Evolutionary conservation across 2,888 invertebrate genomes (phyloP), one percentile per base, ranked within the genome.

Genomic region (Anagyrus pseudococci): DNA sequence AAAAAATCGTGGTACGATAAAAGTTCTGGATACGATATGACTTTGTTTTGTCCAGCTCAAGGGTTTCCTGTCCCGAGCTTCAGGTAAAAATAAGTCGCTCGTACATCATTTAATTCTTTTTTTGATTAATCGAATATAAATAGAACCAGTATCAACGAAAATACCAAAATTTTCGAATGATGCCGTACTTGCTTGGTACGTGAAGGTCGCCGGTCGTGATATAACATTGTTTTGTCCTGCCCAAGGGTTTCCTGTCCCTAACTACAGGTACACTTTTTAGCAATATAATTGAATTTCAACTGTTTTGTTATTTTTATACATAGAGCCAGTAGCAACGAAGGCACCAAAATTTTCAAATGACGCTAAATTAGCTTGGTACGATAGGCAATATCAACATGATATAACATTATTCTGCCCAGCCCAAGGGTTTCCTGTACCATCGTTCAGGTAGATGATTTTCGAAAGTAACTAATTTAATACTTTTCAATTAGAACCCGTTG

Each of bases 361-460:
- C 72, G 86, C 87, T 56, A 87, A 88, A 82, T 85, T 84, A 78
- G 86, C 87, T 72, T 88, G 88, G 79, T 89, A 88, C 79, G 87
- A 87, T 77, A 85, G 89, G 77, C 83, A 82, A 75, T 83, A 83
- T 65, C 85, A 84, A 70, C 86, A 86, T 76, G 85, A 86, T 75
- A 86, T 91, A 77, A 88, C 88, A 54, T 83, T 90, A 69, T 85
- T 88, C 65, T 90, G 90, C 83, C 88, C 88, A 56, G 90, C 90
- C 69, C 90, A 91, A 83, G 88, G 87, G 70, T 90, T 82, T 81
- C 91, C 91, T 49, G 87, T 90, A 69, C 91, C 91, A 70, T 77
- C 86, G 58, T 88, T 87, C 85, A 89, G 89, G 89, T 91, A 84
- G 81, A 66, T n/a, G n/a, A n/a, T n/a, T n/a, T n/a, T n/a, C n/a